Evolutionary conservation across 1,140 invertebrate genomes (phyloP).

Genomic region (Bombus huntii): DNA sequence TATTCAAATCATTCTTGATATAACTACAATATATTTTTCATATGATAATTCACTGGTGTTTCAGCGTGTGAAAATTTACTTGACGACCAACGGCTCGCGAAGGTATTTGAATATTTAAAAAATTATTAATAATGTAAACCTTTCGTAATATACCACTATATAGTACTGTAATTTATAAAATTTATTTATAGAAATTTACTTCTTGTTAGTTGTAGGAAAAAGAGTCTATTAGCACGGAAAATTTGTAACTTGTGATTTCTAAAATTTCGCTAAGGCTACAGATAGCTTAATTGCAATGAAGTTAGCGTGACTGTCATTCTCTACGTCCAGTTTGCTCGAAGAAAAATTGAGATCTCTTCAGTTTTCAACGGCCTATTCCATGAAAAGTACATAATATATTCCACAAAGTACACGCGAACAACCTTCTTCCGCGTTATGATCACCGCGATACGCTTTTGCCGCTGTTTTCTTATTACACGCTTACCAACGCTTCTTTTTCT

Average conservation of each 20-base stretch:
- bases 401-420: constrained; percentile 12
- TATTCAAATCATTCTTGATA: not conserved
- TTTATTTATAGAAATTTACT: too few relatives aligned
- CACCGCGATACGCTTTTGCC: constrained; percentile 21
- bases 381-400: constrained; percentile 31
- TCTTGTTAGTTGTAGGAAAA: too few relatives aligned
- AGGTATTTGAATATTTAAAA: too few relatives aligned
- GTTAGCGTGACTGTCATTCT: too few relatives aligned
- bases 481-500: constrained; percentile 6
- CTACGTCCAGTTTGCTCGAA: too few relatives aligned
- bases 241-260: too few relatives aligned
- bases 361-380: not conserved
- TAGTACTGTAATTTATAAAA: too few relatives aligned
- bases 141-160: too few relatives aligned
- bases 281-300: not conserved
- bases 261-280: too few relatives aligned
- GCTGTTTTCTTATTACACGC: constrained; percentile 21
- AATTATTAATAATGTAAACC: too few relatives aligned
- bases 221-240: too few relatives aligned
- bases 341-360: not conserved
- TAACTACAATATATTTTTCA: not conserved
- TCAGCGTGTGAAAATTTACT: not conserved
- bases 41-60: not conserved
- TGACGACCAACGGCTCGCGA: too few relatives aligned
- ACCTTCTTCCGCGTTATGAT: constrained; percentile 40